Conservation (phyloP, 2,888 invertebrate species). For the Cephus pulcher region DNA sequence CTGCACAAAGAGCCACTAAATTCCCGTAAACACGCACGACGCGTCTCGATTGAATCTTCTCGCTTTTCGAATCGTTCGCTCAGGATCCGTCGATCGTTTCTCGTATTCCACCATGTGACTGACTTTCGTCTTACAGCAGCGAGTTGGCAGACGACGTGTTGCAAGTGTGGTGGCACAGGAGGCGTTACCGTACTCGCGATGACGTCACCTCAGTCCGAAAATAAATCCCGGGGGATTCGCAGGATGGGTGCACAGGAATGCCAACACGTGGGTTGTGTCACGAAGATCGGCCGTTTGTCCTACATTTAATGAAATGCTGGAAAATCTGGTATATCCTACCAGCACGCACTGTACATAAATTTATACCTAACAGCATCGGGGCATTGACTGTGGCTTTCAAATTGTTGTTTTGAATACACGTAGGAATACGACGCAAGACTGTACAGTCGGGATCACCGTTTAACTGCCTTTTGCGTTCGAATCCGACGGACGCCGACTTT, state of each 20-base stretch:
- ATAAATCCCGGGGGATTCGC: conserved; percentile 59
- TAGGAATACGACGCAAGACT: too few species aligned
- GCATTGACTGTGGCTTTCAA: not conserved
- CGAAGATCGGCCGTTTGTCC: conserved; percentile 19
- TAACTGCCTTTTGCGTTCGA: too few species aligned
- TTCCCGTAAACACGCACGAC: not conserved
- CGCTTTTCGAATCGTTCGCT: conserved; percentile 15
- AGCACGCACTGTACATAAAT: not conserved
- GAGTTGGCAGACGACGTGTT: not conserved
- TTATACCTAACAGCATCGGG: not conserved
- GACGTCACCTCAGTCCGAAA: conserved; percentile 60
- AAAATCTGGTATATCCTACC: not conserved
- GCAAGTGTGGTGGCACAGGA: conserved; percentile 1
- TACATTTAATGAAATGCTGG: not conserved
- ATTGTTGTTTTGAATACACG: not conserved
- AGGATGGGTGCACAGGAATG: conserved; percentile 51
- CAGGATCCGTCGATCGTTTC: conserved; percentile 13
- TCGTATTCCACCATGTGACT: conserved; percentile 34
- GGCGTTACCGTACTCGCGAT: conserved; percentile 31
- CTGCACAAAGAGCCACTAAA: not conserved
- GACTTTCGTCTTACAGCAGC: conserved; percentile 31
- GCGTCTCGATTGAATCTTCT: not conserved
- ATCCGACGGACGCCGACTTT: too few species aligned
- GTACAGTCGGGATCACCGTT: too few species aligned
- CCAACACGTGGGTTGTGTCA: conserved; percentile 56